phyloP scores from a whole-genome alignment of 2,888 invertebrate species.

The Ceratothoa steindachneri region DNA sequence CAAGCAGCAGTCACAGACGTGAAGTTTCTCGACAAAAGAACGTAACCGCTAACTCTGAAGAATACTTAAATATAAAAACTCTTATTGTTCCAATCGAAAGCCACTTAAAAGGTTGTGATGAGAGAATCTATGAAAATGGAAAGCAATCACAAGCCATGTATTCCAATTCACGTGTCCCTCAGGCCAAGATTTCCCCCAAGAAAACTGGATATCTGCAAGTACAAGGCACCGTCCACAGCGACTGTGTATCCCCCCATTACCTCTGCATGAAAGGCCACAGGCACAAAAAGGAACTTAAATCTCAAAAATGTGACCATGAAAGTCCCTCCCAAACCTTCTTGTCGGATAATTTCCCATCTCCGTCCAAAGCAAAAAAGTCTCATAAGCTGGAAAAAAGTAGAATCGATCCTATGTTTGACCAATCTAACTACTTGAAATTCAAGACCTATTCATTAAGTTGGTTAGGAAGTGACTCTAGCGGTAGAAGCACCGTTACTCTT shows the following conservation, averaged over 20 bases:
- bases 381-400: no score
- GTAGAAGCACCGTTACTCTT: not conserved
- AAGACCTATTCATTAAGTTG: not conserved
- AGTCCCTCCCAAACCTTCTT: no score
- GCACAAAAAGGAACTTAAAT: not conserved
- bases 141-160: not conserved
- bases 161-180: not conserved
- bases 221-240: not conserved
- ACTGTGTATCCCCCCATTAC: not conserved
- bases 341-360: no score
- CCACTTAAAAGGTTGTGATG: not conserved
- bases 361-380: no score
- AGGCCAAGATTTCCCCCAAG: not conserved
- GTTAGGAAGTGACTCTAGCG: not conserved
- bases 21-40: not conserved
- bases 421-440: not conserved
- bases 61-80: not conserved
- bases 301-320: no score
- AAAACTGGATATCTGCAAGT: not conserved
- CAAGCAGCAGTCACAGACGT: not conserved
- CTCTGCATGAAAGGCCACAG: not conserved
- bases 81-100: not conserved
- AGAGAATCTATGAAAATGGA: not conserved
- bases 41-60: no score
- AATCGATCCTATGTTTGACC: no score